Evolutionary conservation across 2,113 vertebrate species (phyloP), one percentile per base, ranked within the genome.

Genomic region (Thermophis baileyi): DNA sequence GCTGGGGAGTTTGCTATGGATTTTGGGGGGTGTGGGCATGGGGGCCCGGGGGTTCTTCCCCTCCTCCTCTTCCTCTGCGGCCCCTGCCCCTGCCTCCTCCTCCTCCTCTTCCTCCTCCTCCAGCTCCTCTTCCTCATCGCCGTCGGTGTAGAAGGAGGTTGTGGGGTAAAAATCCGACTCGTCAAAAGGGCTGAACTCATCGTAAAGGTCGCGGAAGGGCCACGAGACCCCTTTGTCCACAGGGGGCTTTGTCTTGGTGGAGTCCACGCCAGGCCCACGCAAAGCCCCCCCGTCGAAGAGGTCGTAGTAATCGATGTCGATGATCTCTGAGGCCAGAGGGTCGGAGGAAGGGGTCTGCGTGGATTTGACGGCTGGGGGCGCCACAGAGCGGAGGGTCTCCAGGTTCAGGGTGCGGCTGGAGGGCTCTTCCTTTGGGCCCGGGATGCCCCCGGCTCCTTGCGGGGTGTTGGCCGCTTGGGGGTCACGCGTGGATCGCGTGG

Each of bases 111-210:
- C 96, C 3, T 97, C 96, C 0, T 97, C 97, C 9, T 95, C 97
- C 0, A 97, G 95, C 49, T 97, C 97, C 3, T 96, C 96, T 6
- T 98, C 96, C 49, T 97, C 98, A 0, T 98, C 98, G 0, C 98
- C 96, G 0, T 98, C 98, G 3, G 98, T 98, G 1, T 98, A 98
- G 94, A 98, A 97, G 5, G 98, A 98, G 0, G 98, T 98, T 54
- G 98, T 99, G 49, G 98, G 98, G 94, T 97, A 98, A 87, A 98
- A 98, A n/a, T 99, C 98, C 0, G 98, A 97, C 1, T 99, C 98
- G 1, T 99, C 98, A 4, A 98, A 99, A 8, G 98, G 98, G 0
- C 98, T 98, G 96, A 99, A 98, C 97, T 99, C 99, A 18, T 99
- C 98, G 0, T 99, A 98, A 93, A 97, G 97, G 87, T 98, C 98